Conservation (phyloP, 1,140 invertebrate genomes). For the Bombus consobrinus region DNA sequence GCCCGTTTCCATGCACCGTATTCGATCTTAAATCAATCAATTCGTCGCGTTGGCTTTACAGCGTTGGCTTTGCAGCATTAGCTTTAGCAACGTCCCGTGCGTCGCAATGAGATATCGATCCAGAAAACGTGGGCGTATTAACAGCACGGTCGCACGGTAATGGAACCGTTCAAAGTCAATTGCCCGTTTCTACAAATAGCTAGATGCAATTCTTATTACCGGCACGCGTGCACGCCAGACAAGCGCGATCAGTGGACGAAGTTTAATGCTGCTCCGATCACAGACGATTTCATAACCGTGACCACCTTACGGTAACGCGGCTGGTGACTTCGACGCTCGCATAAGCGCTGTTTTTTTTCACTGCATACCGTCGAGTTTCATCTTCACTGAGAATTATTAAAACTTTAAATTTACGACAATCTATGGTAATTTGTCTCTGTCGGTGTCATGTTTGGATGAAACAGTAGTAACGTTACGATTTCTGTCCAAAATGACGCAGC, state of each 20-base stretch:
- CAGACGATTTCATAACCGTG: not conserved
- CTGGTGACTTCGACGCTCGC: not conserved
- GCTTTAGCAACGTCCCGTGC: conserved; percentile 35
- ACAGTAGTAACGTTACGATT: too few species aligned
- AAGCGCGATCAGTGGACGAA: conserved; percentile 5
- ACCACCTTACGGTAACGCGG: not conserved
- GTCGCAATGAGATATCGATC: conserved; percentile 15
- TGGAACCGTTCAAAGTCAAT: conserved; percentile 27
- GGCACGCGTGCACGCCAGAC: conserved; percentile 26
- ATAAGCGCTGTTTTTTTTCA: not conserved
- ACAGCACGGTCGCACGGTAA: conserved; percentile 12
- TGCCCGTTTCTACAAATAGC: conserved; percentile 26
- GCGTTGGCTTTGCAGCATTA: not conserved
- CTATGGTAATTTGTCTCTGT: too few species aligned
- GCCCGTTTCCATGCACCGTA: conserved; percentile 16
- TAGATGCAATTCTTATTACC: conserved; percentile 20
- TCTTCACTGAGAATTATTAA: not conserved
- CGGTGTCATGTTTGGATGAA: too few species aligned
- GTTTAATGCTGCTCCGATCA: not conserved
- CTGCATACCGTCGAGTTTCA: not conserved
- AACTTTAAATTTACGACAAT: not conserved
- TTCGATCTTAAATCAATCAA: conserved; percentile 39
- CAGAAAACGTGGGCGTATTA: conserved; percentile 30
- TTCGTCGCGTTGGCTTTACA: not conserved
- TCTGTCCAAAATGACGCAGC: too few species aligned